Percentiles rank a stretch among this genome's conserved stretches.
These are phyloP conservation scores for Centropus unirufus DNA, from an alignment of 2,113 vertebrate genomes.

Conservation along the genomic window DNA sequence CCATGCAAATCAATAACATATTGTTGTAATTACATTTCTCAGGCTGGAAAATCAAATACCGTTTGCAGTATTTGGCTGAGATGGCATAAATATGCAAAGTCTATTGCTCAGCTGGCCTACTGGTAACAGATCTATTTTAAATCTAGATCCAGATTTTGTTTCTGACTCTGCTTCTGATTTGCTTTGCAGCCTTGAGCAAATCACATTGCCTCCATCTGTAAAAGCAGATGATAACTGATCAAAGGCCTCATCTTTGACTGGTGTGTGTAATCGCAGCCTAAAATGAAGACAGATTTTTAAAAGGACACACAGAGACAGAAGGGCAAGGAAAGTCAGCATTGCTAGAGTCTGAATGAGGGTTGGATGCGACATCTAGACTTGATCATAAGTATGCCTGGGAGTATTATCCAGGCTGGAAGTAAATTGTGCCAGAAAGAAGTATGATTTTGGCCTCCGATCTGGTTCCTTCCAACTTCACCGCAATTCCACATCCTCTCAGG, in stretches of 20 bases:
- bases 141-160: slow-evolving; percentile 31
- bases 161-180: slow-evolving; percentile 56
- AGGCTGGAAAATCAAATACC: slow-evolving; percentile 1
- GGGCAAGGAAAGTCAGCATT: background rate
- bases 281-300: slow-evolving; percentile 30
- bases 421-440: background rate
- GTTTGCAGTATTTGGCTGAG: slow-evolving; percentile 9
- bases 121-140: slow-evolving; percentile 32
- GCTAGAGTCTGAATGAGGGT: background rate
- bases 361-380: background rate
- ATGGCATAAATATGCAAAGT: slow-evolving; percentile 13
- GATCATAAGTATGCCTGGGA: background rate
- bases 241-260: slow-evolving; percentile 27
- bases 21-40: slow-evolving; percentile 35
- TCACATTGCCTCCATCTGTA: slow-evolving; percentile 37
- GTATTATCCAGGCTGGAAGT: background rate
- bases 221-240: slow-evolving; percentile 56
- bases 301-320: background rate
- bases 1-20: slow-evolving; percentile 54
- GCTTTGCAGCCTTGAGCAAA: slow-evolving; percentile 29
- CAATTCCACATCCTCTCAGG: accelerated
- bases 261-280: background rate
- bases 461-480: background rate
- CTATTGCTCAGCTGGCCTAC: background rate
- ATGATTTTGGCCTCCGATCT: background rate